phyloP scores from a whole-genome alignment of 1,140 invertebrate species.

The Zaprionus davidi region DNA sequence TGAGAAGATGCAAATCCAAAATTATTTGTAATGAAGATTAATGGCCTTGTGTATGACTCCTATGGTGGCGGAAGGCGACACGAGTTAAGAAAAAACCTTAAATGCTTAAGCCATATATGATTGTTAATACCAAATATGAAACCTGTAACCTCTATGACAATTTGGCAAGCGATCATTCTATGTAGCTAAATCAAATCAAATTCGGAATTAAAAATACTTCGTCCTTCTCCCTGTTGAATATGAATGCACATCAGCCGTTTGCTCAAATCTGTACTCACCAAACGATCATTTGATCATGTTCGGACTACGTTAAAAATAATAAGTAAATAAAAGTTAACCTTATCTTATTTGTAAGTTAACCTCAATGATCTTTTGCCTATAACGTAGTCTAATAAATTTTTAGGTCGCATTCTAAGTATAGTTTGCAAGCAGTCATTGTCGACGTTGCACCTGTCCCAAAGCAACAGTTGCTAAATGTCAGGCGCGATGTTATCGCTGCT shows the following conservation, averaged over 20 bases:
- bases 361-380: slow-evolving; percentile 75
- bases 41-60: not conserved
- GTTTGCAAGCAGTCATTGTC: slow-evolving; percentile 39
- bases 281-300: not conserved
- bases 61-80: not conserved
- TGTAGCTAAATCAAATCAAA: too few species aligned
- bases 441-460: slow-evolving; percentile 50
- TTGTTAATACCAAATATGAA: not conserved
- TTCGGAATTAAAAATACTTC: too few species aligned
- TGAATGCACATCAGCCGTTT: too few species aligned
- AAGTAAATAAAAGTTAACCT: not conserved
- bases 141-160: too few species aligned
- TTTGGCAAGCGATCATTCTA: too few species aligned
- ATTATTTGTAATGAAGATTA: slow-evolving; percentile 1
- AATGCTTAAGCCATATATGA: not conserved
- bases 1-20: not conserved
- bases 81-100: not conserved
- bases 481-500: slow-evolving; percentile 66
- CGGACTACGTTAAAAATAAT: not conserved
- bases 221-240: too few species aligned
- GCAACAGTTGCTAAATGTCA: slow-evolving; percentile 72
- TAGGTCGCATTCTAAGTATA: slow-evolving; percentile 65
- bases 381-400: slow-evolving; percentile 45
- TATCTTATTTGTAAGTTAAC: slow-evolving; percentile 45
- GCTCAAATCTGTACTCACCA: too few species aligned